Evolutionary conservation across 2,888 invertebrate species (phyloP).

Genomic region (Nomada lathburiana): DNA sequence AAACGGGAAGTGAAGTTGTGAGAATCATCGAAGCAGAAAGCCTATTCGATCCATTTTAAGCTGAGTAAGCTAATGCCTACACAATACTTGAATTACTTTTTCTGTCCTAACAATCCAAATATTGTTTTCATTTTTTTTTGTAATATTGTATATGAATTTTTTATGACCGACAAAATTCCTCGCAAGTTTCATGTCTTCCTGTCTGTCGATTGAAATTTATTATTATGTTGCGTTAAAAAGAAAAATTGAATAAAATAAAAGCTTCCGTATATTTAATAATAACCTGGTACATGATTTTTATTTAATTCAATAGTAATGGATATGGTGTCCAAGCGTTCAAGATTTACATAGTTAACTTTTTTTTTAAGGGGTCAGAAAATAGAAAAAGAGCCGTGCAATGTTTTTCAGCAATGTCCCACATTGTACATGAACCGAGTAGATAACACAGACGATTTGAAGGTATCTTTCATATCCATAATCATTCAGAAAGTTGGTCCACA

Average conservation of each 20-base stretch:
- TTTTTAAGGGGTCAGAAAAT: background rate
- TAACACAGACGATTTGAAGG: background rate
- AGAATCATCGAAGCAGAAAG: slow-evolving; percentile 31
- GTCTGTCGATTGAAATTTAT: too few species aligned
- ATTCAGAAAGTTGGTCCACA: background rate
- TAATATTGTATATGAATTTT: background rate
- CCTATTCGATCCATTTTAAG: slow-evolving; percentile 38
- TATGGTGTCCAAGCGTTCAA: too few species aligned
- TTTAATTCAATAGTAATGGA: too few species aligned
- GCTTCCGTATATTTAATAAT: too few species aligned
- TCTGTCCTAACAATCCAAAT: background rate
- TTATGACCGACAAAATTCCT: background rate
- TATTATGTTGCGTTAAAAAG: too few species aligned
- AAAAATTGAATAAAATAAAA: too few species aligned
- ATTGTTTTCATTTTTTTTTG: background rate
- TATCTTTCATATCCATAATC: background rate
- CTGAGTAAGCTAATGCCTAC: slow-evolving; percentile 5
- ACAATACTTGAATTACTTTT: background rate
- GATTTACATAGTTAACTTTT: background rate
- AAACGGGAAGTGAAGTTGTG: slow-evolving; percentile 32
- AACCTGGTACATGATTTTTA: too few species aligned
- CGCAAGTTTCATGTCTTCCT: too few species aligned
- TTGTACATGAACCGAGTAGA: too few species aligned
- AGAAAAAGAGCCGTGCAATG: background rate
- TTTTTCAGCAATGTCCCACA: background rate